Evolutionary conservation across 92 coral and sea anemone genomes (phyloP), one percentile per base, ranked within the genome.

Genomic region (Paramuricea clavata): DNA sequence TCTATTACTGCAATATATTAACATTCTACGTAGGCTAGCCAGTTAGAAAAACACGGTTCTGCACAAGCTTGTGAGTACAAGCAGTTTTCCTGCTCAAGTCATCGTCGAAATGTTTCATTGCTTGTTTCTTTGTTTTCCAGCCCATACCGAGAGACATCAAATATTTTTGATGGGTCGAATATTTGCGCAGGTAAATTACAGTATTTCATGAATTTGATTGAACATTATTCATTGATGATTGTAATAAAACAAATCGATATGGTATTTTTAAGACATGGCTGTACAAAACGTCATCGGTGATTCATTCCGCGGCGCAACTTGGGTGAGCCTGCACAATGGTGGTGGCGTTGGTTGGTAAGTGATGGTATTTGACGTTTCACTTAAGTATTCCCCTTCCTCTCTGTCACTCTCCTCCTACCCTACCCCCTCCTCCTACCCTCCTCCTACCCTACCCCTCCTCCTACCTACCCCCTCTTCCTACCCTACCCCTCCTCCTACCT

Each of bases 281-380:
- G 94, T 97, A 44, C 99, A 97, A 65, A 97, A 97, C 64, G 95
- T 81, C 64, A 93, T 95, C 27, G 99, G 99, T 9, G 99, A 94
- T 68, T 82, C 99, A 0, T 97, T 97, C 86, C 94, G 99, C 16
- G 99, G 99, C 49, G 99, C 99, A 17, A 97, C 99, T 0, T 97
- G 99, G 99, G 98, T 97, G 0, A 90, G 98, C 15, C 78, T 97
- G 13, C 99, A 97, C 85, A 97, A 97, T 47, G 99, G 99, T 9
- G 99, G 99, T 2, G 99, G 99, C 19, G 94, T 90, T 33, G 99
- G 99, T 54, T 97, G 99, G 99, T 97, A 86, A 88, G 95, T 62
- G 27, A n/a, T n/a, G n/a, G n/a, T n/a, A n/a, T n/a, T n/a, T n/a
- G n/a, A n/a, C n/a, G n/a, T n/a, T n/a, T n/a, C n/a, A n/a, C n/a